phyloP scores from a whole-genome alignment of 2,888 invertebrate genomes.

The Stictocephala bisonia region DNA sequence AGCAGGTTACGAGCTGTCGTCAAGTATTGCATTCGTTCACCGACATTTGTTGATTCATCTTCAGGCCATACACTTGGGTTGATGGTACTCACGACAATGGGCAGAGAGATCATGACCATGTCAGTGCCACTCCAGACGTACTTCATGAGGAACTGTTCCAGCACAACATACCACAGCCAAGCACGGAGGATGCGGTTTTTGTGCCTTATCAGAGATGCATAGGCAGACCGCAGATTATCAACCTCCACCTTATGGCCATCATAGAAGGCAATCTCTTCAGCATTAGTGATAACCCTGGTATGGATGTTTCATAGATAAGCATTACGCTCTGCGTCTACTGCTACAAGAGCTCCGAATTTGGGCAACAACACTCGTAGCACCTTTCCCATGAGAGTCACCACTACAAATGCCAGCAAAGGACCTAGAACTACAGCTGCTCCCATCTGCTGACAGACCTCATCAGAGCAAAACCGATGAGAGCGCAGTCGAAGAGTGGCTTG shows the following conservation, averaged over 20 bases:
- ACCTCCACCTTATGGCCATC: conserved; percentile 96
- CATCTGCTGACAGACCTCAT: conserved; percentile 85
- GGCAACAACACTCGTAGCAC: conserved; percentile 88
- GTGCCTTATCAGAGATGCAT: conserved; percentile 83
- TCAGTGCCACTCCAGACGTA: conserved; percentile 99
- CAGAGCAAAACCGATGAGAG: conserved; percentile 90
- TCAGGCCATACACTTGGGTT: background rate
- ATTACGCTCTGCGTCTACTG: conserved; percentile 94
- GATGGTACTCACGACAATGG: conserved; percentile 76
- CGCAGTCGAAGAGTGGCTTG: conserved; percentile 95
- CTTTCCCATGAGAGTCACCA: conserved; percentile 86
- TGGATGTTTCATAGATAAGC: conserved; percentile 94
- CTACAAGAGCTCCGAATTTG: conserved; percentile 92
- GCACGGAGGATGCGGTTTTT: conserved; percentile 90
- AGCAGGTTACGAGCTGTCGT: conserved; percentile 96
- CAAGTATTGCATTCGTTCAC: conserved; percentile 94
- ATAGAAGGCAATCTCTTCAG: conserved; percentile 99
- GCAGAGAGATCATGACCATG: conserved; percentile 92
- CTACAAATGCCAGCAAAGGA: conserved; percentile 81
- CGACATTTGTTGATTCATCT: conserved; percentile 70
- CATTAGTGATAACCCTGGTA: conserved; percentile 93
- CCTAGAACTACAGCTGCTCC: conserved; percentile 88
- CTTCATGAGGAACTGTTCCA: conserved; percentile 99
- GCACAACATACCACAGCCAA: conserved; percentile 96
- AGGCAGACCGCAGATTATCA: conserved; percentile 84